Conservation (phyloP, 1,140 invertebrate genomes). For the Drosophila jambulina region DNA sequence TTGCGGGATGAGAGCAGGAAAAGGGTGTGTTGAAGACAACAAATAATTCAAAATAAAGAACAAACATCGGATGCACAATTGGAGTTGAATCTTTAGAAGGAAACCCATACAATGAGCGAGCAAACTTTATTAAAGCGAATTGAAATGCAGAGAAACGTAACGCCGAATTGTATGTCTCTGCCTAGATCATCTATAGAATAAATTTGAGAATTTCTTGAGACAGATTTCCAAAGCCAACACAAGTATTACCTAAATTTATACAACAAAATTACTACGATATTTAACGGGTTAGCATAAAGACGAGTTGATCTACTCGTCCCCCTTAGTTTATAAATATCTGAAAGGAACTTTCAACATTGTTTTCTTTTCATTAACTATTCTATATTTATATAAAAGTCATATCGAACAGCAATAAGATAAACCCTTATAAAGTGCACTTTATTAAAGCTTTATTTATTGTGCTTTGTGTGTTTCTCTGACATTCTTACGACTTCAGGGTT, state of each 20-base stretch:
- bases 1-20: slow-evolving; percentile 27
- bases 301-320: no score
- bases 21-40: slow-evolving; percentile 27
- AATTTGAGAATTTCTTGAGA: neutral
- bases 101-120: slow-evolving; percentile 1
- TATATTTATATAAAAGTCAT: no score
- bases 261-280: neutral
- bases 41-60: slow-evolving; percentile 34
- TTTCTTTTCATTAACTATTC: no score
- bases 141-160: slow-evolving; percentile 17
- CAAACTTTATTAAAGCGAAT: neutral
- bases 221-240: neutral
- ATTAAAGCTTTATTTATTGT: no score
- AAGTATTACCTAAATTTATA: neutral
- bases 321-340: no score
- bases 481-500: neutral
- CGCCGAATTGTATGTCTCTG: neutral
- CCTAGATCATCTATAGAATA: slow-evolving; percentile 11
- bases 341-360: no score
- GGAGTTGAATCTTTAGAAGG: slow-evolving; percentile 6
- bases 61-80: slow-evolving; percentile 17
- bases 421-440: no score
- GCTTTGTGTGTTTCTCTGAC: no score
- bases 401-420: no score
- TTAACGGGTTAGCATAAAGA: no score